A percentile compares a stretch with the other conserved stretches of the same genome.
Evolutionary conservation across 35 echinoderm and acorn worm species (phyloP).

Genomic region (Lytechinus pictus): DNA sequence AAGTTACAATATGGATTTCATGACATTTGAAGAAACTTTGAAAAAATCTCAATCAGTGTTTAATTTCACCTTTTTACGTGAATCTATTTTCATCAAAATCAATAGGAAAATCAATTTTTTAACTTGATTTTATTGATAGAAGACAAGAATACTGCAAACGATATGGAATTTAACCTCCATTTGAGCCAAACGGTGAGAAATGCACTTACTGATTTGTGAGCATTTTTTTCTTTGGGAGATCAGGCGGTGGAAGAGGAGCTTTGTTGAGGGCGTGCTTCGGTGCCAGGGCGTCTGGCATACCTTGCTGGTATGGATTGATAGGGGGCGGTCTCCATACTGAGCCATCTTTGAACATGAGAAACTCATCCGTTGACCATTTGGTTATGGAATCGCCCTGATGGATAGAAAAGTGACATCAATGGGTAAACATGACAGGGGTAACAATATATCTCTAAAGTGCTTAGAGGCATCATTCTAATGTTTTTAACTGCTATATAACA

Average conservation of each 20-base stretch:
- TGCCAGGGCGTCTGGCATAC: conserved; percentile 89
- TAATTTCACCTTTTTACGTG: too few species aligned
- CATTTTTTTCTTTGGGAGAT: conserved; percentile 63
- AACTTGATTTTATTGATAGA: too few species aligned
- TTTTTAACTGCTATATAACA: too few species aligned
- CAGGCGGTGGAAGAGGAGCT: not conserved
- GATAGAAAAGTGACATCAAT: not conserved
- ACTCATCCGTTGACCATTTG: conserved; percentile 84
- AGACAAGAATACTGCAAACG: too few species aligned
- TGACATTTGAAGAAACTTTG: too few species aligned
- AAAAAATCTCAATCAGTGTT: too few species aligned
- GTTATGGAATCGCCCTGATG: conserved; percentile 78
- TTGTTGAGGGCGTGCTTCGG: conserved; percentile 45
- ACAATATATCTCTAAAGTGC: too few species aligned
- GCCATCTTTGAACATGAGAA: conserved; percentile 86
- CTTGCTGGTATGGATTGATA: conserved; percentile 88
- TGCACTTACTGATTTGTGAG: conserved; percentile 68
- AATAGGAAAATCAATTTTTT: too few species aligned
- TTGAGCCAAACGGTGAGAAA: not conserved
- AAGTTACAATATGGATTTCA: too few species aligned
- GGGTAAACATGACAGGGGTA: not conserved
- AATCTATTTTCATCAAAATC: too few species aligned
- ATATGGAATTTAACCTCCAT: too few species aligned
- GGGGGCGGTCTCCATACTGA: conserved; percentile 94
- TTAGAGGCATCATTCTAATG: too few species aligned